Evolutionary conservation across 1,140 invertebrate genomes (phyloP), one percentile per base, ranked within the genome.

Genomic region (Drosophila rhopaloa): DNA sequence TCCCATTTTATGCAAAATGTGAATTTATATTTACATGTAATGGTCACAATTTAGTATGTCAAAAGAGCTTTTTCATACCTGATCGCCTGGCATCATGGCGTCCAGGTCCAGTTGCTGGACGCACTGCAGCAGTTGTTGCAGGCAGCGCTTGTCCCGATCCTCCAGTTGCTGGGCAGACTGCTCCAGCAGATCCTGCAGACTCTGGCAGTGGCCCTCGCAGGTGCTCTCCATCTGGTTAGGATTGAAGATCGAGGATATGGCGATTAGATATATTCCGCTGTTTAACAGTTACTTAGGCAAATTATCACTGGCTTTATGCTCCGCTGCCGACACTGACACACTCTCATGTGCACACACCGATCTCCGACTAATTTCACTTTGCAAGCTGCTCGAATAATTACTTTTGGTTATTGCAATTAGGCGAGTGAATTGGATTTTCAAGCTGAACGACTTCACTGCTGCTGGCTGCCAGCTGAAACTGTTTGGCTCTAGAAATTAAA

Each of bases 121-220:
- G 77, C 94, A 91, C 91, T 93, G 93, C 38, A 94, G 74, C 66
- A 94, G 90, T 75, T 94, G 94, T 76, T 94, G 93, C 79, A 95
- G 90, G 59, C 94, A 94, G 32, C 91, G 92, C 76, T 93, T 94
- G 60, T 94, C 94, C 60, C 94, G 93, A 38, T 93, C 93, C 58
- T 91, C 86, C 27, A 90, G 50, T n/a, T 63, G 65, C 19, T 75
- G 76, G 7, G 72, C 24, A 4, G 53, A 68, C 9, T 81, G 79
- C 29, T 79, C 71, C 19, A 91, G 48, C 43, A 92, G 67, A 51
- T 72, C 72, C 38, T 78, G 67, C 47, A 92, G 54, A 2, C 83
- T 83, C 19, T 77, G 71, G 41, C 91, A 86, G 37, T 92, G 68
- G 27, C 88, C 89, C 53, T 91, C 91, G 60, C 86, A 91, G 32